A percentile compares a stretch with the other conserved stretches of the same genome.
Conservation (phyloP, 30 jellyfish, hydroid and myxozoan genomes). For the Cassiopea xamachana region DNA sequence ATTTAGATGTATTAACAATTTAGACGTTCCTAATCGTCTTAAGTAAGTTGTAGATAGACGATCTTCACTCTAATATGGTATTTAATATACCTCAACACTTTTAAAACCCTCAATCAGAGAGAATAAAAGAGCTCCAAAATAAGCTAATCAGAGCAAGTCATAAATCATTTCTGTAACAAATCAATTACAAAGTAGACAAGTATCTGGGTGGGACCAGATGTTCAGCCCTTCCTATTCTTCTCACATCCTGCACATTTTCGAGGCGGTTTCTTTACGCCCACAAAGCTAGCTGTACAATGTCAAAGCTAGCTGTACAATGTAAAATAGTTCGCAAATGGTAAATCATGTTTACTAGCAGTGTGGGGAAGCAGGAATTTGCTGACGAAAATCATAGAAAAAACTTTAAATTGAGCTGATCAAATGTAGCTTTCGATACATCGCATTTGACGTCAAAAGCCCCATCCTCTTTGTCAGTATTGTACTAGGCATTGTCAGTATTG, state of each 20-base stretch:
- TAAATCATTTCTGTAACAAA: conserved; percentile 4
- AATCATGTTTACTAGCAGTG: too few species aligned
- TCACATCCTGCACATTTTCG: background rate
- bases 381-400: too few species aligned
- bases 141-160: background rate
- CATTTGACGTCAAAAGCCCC: too few species aligned
- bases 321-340: too few species aligned
- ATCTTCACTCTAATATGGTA: conserved; percentile 10
- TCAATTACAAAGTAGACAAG: background rate
- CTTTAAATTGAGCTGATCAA: too few species aligned
- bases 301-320: too few species aligned
- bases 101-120: conserved; percentile 10
- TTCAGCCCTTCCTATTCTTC: background rate
- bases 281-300: too few species aligned
- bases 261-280: background rate
- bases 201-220: conserved; percentile 10
- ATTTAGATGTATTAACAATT: conserved; percentile 9
- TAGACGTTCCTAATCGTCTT: conserved; percentile 35
- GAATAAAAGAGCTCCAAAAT: background rate
- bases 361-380: too few species aligned
- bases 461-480: too few species aligned
- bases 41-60: conserved; percentile 36
- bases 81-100: conserved; percentile 21
- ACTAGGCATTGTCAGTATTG: too few species aligned
- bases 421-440: too few species aligned